Evolutionary conservation across 1,140 invertebrate species (phyloP), one percentile per base, ranked within the genome.

Genomic region (Gonatopus flavifemur): DNA sequence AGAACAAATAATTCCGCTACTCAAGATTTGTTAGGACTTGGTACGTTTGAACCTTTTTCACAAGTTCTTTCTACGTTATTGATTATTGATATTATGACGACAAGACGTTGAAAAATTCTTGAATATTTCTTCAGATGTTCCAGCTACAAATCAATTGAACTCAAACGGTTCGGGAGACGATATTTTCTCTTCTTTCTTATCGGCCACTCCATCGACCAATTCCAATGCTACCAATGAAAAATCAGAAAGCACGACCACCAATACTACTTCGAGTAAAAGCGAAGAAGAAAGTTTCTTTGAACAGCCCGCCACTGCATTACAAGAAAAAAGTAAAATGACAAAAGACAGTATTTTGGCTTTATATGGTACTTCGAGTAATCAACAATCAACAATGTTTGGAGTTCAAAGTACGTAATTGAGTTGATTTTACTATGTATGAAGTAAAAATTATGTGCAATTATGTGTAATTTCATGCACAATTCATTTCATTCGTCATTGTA

Each of bases 331-430:
- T 48, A 92, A 93, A 78, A 80, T 96, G 73, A 93, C 91, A 19
- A 96, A 94, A 77, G 93, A 96, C 66, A 96, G 93, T 69, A 96
- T 97, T 76, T 78, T 97, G 69, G 93, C 93, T 4, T 72, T 96
- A 22, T 97, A 95, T 73, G 88, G 87, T 54, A 89, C 70, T 32
- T 62, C 72, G 0, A 70, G 42, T 57, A 59, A 60, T 48, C 68
- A 71, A 24, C 71, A 70, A 41, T 67, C 70, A 53, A 33, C 62
- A 2, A 59, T 72, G 35, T 72, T 69, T 41, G 65, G 61, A 58
- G 64, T 68, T 49, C 30, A 64, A 43, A 59, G 70, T 74, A 58
- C n/a, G 15, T n/a, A n/a, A n/a, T n/a, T n/a, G n/a, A n/a, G n/a
- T n/a, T n/a, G n/a, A n/a, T n/a, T n/a, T n/a, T n/a, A n/a, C n/a